Percentiles rank a stretch among this genome's conserved stretches.
Evolutionary conservation across 2,113 vertebrate genomes (phyloP).

Genomic region (Mormyrus iriodes): DNA sequence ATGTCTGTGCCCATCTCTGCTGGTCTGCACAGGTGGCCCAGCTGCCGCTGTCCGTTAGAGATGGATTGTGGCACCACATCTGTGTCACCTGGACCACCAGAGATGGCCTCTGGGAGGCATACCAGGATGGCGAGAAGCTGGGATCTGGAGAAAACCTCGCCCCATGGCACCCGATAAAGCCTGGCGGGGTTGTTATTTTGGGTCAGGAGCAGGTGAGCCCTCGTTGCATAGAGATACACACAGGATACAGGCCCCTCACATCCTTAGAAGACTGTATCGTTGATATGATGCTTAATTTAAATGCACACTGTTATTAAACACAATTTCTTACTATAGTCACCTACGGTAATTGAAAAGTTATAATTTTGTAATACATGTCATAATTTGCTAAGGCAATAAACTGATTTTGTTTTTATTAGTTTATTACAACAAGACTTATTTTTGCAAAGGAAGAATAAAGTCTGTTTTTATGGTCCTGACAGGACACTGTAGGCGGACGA

Average conservation of each 20-base stretch:
- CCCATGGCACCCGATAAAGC: constrained; percentile 96
- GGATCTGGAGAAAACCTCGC: constrained; percentile 89
- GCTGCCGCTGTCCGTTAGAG: constrained; percentile 82
- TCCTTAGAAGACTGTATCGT: neutral
- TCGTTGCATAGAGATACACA: neutral
- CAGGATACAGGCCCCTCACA: neutral
- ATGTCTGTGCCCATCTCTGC: neutral
- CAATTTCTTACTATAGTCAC: neutral
- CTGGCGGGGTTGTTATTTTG: constrained; percentile 86
- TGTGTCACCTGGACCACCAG: constrained; percentile 92
- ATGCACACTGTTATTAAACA: neutral
- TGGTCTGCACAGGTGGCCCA: constrained; percentile 72
- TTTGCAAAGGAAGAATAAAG: neutral
- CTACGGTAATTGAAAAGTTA: neutral
- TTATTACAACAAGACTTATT: neutral
- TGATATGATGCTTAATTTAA: neutral
- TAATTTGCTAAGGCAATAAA: neutral
- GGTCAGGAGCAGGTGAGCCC: constrained; percentile 89
- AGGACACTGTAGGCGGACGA: constrained; percentile 92
- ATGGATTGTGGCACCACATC: constrained; percentile 93
- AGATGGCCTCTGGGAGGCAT: constrained; percentile 94
- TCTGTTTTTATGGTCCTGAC: constrained; percentile 40
- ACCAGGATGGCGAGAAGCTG: constrained; percentile 82
- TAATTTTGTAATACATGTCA: neutral
- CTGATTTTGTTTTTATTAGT: neutral